Evolutionary conservation across 2,797 vertebrate species (phyloP).

Genomic region (Lithobates pipiens): DNA sequence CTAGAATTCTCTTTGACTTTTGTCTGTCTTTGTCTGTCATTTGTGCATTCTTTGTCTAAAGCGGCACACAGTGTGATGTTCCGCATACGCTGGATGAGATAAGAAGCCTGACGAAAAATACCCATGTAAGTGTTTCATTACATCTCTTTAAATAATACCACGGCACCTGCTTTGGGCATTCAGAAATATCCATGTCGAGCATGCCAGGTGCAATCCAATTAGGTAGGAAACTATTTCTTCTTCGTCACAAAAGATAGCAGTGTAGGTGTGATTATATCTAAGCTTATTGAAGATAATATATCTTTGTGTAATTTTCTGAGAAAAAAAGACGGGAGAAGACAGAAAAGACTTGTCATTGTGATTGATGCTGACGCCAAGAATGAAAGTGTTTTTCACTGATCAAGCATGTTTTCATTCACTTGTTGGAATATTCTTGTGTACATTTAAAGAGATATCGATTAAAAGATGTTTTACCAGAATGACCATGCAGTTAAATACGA

Average conservation of each 20-base stretch:
- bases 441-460: constrained; percentile 35
- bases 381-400: constrained; percentile 50
- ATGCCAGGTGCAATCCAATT: constrained; percentile 55
- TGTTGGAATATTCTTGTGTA: background rate
- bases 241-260: constrained; percentile 38
- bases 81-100: constrained; percentile 42
- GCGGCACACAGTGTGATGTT: constrained; percentile 20
- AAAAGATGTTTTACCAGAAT: constrained; percentile 5
- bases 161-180: constrained; percentile 43
- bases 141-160: constrained; percentile 43
- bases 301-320: constrained; percentile 50
- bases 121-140: constrained; percentile 48
- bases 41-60: constrained; percentile 37
- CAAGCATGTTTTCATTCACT: constrained; percentile 44
- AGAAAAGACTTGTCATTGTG: constrained; percentile 53
- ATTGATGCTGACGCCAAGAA: constrained; percentile 45
- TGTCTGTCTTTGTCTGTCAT: constrained; percentile 34
- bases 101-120: constrained; percentile 34
- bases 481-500: constrained; percentile 3
- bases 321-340: constrained; percentile 25
- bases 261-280: constrained; percentile 55
- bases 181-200: constrained; percentile 25
- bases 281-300: constrained; percentile 55
- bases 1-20: constrained; percentile 44
- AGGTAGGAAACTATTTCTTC: constrained; percentile 35